These are phyloP conservation scores for Alouatta palliata DNA, from an alignment of 2,113 vertebrate genomes.

Conservation along the genomic window DNA sequence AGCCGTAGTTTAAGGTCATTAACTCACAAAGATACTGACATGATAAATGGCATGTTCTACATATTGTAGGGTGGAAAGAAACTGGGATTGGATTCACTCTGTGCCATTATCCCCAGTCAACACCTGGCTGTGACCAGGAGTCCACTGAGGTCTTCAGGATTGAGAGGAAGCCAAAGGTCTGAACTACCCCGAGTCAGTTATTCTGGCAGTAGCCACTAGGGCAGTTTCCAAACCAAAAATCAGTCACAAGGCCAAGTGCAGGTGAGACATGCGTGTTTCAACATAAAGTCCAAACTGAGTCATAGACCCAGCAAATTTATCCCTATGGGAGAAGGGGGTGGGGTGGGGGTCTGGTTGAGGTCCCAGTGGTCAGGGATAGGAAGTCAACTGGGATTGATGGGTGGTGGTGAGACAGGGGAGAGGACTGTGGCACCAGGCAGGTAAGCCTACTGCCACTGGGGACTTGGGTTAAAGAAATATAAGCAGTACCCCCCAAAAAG, in stretches of 20 bases:
- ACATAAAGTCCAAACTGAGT: neutral
- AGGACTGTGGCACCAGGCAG: neutral
- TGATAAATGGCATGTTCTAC: neutral
- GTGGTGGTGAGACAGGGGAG: neutral
- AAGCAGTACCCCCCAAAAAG: neutral
- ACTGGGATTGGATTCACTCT: neutral
- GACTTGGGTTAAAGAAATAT: neutral
- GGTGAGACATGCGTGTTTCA: neutral
- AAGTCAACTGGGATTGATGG: neutral
- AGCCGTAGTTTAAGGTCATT: neutral
- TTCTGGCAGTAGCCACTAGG: neutral
- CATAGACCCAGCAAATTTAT: neutral
- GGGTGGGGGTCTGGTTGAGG: neutral
- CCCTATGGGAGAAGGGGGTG: neutral
- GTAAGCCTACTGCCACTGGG: neutral
- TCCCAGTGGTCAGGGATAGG: neutral
- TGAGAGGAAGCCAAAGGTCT: neutral
- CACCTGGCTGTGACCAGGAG: neutral
- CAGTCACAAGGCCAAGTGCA: neutral
- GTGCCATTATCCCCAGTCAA: neutral
- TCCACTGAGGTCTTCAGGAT: neutral
- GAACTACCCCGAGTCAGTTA: neutral
- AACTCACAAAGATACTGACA: neutral
- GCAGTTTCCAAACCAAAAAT: constrained; percentile 13
- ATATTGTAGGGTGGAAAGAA: neutral